Conservation (phyloP, 2,797 vertebrate species). For the Rhyacichthys aspro region DNA sequence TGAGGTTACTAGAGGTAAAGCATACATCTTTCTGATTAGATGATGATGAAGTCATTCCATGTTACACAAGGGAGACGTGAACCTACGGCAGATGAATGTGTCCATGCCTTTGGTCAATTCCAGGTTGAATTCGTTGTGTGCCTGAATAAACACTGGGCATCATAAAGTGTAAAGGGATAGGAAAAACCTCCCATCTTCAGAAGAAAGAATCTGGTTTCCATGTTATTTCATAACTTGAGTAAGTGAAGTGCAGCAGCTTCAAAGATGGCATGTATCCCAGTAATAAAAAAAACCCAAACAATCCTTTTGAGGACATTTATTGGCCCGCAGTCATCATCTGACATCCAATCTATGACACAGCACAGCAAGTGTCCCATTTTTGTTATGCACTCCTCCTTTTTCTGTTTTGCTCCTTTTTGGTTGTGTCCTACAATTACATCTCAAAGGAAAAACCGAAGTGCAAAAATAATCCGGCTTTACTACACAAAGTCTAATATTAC, state of each 20-base stretch:
- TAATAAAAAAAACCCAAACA: conserved; percentile 35
- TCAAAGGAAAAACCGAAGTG: conserved; percentile 14
- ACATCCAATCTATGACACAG: conserved; percentile 49
- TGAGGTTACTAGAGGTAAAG: conserved; percentile 2
- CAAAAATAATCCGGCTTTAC: conserved; percentile 15
- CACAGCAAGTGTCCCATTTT: conserved; percentile 40
- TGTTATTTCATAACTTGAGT: conserved; percentile 8
- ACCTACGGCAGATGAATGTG: background rate
- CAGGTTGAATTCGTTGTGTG: background rate
- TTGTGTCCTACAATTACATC: conserved; percentile 40
- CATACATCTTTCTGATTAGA: background rate
- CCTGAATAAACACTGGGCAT: background rate
- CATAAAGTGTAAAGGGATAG: conserved; percentile 8
- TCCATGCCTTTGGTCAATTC: conserved; percentile 1
- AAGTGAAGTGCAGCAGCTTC: conserved; percentile 7
- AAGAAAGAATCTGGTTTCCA: conserved; percentile 2
- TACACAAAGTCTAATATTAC: conserved; percentile 2
- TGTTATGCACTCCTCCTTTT: conserved; percentile 22
- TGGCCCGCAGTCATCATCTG: conserved; percentile 39
- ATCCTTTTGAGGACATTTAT: conserved; percentile 32
- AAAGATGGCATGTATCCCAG: conserved; percentile 28
- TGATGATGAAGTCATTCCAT: background rate
- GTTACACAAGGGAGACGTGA: background rate
- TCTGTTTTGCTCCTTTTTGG: conserved; percentile 27
- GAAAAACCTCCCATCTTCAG: conserved; percentile 6